phyloP scores from a whole-genome alignment of 2,888 invertebrate genomes.

The Hesperia comma region DNA sequence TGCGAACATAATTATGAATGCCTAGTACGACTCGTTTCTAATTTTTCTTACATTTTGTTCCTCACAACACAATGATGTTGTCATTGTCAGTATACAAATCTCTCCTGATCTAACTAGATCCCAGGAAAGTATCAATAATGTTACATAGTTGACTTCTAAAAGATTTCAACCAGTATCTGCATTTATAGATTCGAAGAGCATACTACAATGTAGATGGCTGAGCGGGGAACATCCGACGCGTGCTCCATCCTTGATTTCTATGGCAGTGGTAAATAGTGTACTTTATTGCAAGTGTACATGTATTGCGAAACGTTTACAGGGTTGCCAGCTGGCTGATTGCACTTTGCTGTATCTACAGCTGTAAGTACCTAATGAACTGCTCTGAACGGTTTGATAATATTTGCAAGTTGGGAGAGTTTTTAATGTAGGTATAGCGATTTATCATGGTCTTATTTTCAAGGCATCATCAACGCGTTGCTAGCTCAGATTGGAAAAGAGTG shows the following conservation, averaged over 20 bases:
- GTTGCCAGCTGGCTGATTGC: neutral
- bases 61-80: neutral
- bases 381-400: too few species aligned
- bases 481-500: too few species aligned
- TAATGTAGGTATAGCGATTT: too few species aligned
- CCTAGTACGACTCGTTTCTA: too few species aligned
- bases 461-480: too few species aligned
- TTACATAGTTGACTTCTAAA: constrained; percentile 16
- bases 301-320: neutral
- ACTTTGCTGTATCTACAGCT: too few species aligned
- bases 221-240: neutral
- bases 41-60: neutral
- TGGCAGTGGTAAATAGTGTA: constrained; percentile 48
- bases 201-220: neutral
- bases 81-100: neutral
- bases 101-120: neutral
- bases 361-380: too few species aligned
- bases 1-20: too few species aligned
- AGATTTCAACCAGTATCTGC: constrained; percentile 7
- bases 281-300: constrained; percentile 52
- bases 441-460: too few species aligned
- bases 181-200: neutral
- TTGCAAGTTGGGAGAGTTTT: too few species aligned
- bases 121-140: neutral
- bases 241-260: constrained; percentile 1